These are phyloP conservation scores for Schizothorax lantsangensis DNA, from an alignment of 2,797 vertebrate genomes.

Conservation along the genomic window DNA sequence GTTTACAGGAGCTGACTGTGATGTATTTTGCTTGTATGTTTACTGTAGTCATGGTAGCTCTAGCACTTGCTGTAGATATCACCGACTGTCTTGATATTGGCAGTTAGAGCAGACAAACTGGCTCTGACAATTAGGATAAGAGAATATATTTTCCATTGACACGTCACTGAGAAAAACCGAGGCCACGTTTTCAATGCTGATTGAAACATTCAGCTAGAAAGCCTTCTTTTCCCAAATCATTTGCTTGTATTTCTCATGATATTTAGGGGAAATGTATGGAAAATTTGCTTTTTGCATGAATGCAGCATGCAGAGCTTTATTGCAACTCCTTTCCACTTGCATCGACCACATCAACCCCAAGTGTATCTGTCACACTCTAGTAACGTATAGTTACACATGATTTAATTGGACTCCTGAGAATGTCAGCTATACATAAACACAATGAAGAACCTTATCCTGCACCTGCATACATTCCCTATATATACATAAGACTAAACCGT, in stretches of 20 bases:
- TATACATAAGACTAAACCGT: not conserved
- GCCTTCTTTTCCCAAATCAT: not conserved
- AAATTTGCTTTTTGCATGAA: not conserved
- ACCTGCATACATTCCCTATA: not conserved
- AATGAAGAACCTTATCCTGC: conserved; percentile 50
- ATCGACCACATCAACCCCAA: conserved; percentile 65
- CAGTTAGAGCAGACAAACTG: conserved; percentile 56
- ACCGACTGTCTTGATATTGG: conserved; percentile 60
- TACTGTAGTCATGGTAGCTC: conserved; percentile 71
- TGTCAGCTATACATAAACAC: conserved; percentile 66
- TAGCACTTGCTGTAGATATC: conserved; percentile 62
- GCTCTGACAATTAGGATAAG: conserved; percentile 67
- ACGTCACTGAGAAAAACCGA: conserved; percentile 36
- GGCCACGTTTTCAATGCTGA: not conserved
- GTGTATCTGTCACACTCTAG: conserved; percentile 63
- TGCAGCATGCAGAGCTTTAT: conserved; percentile 6
- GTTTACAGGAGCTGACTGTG: conserved; percentile 69
- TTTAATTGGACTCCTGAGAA: conserved; percentile 77
- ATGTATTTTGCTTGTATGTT: conserved; percentile 76
- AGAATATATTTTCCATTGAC: conserved; percentile 57
- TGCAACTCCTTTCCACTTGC: conserved; percentile 23
- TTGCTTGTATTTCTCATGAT: not conserved
- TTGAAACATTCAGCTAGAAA: conserved; percentile 9
- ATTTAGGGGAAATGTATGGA: not conserved
- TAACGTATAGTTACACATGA: conserved; percentile 62